phyloP scores from a whole-genome alignment of 2,797 vertebrate species.

The Knipowitschia caucasica region DNA sequence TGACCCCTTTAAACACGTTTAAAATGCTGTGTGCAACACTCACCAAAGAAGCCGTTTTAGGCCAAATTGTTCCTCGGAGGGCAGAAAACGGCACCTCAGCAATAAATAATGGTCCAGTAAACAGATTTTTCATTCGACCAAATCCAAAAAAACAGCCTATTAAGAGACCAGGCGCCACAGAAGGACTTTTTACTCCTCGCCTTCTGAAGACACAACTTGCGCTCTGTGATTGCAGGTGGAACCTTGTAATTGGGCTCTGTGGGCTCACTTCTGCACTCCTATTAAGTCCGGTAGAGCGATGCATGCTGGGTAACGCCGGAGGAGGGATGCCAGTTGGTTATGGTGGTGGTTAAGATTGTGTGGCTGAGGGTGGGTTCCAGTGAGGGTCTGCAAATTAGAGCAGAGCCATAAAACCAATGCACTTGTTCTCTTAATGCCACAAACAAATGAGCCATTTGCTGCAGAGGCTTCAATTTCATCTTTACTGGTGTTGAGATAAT shows the following conservation, averaged over 20 bases:
- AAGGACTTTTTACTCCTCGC: constrained; percentile 20
- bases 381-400: constrained; percentile 28
- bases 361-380: constrained; percentile 1
- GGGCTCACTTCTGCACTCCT: constrained; percentile 26
- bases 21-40: constrained; percentile 15
- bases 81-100: constrained; percentile 26
- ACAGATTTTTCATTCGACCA: constrained; percentile 36
- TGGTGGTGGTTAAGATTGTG: neutral
- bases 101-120: constrained; percentile 38
- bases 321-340: constrained; percentile 10
- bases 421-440: constrained; percentile 8
- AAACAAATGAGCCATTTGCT: constrained; percentile 17
- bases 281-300: constrained; percentile 40
- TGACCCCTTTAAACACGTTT: constrained; percentile 16
- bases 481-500: constrained; percentile 13
- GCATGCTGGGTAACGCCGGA: constrained; percentile 32
- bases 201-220: constrained; percentile 20
- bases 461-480: constrained; percentile 35
- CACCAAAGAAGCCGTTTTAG: constrained; percentile 26
- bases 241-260: constrained; percentile 54
- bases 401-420: constrained; percentile 21
- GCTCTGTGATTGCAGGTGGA: constrained; percentile 31
- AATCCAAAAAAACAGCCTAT: constrained; percentile 25
- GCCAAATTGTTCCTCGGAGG: constrained; percentile 34
- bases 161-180: constrained; percentile 28